Base-by-base conservation (phyloP, 2,113 vertebrate genomes). In the Egretta garzetta region DNA sequence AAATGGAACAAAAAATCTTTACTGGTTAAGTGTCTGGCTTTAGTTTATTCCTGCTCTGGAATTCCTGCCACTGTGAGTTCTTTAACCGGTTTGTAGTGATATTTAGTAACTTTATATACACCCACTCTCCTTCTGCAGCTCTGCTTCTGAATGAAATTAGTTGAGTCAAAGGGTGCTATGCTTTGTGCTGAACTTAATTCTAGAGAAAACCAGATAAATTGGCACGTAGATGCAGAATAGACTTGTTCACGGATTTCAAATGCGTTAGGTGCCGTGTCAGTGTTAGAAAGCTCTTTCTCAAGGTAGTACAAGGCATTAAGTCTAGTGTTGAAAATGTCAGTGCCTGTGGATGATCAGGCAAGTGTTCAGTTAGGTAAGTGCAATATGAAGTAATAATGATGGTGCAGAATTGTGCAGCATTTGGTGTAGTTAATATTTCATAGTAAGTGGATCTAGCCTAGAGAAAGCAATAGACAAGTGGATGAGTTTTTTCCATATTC, bases 321-420 rank as follows among this genome's bases (percentile, higher is more conserved):
- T 43, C 73, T 81, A 15, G 60, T 64, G 62, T 75, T 90, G 91
- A 94, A 95, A 95, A 94, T 91, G 81, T 93, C 95, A 95, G 52
- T 64, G 58, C 68, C 43, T 39, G 17, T 67, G 67, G 80, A 81
- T 82, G 94, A 80, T 66, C 12, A 1, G 75, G 68, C 58, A 95
- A 77, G 77, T 82, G 90, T 77, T 66, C 55, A 81, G 82, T 68
- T 92, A 92, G 56, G 53, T 80, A 92, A 94, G 73, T 59, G 43
- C 45, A 77, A 32, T 60, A 96, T 94, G 53, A 96, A 97, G 72
- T 94, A 94, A 91, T 96, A 92, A 90, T 86, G 80, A 86, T 66
- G 18, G 56, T 86, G 77, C 80, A 93, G 70, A 84, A 90, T 88
- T 77, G 37, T 67, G 64, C 60, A 86, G 66, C 89, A 80, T 95